phyloP scores from a whole-genome alignment of 2,888 invertebrate species.

The Pinctada fucata region DNA sequence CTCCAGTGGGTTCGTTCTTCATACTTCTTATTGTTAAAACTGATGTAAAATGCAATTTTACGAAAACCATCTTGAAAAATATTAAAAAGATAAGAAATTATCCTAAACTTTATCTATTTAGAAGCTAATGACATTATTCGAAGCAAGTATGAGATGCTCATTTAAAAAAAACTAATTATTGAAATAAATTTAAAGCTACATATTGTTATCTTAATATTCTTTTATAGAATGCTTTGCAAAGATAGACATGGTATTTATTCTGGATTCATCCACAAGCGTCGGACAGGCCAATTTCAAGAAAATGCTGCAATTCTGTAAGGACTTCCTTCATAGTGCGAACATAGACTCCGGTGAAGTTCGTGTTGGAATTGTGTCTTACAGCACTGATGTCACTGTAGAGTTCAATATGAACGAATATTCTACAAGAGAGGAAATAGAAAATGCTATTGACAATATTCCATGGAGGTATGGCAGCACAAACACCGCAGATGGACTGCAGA shows the following conservation, averaged over 20 bases:
- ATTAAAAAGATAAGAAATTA: too few species aligned
- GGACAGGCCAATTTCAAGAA: constrained; percentile 67
- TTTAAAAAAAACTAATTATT: too few species aligned
- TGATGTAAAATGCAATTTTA: too few species aligned
- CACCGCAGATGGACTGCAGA: constrained; percentile 67
- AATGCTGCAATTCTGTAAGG: constrained; percentile 67
- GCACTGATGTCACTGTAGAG: constrained; percentile 62
- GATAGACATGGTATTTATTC: constrained; percentile 70
- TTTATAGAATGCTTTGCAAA: neutral
- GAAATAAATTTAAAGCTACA: too few species aligned
- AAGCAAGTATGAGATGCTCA: too few species aligned
- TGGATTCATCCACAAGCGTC: constrained; percentile 73
- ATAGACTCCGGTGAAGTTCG: constrained; percentile 61
- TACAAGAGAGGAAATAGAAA: constrained; percentile 53
- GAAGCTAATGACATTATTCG: too few species aligned
- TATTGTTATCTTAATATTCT: too few species aligned
- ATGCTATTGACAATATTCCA: constrained; percentile 65
- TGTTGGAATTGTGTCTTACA: constrained; percentile 67
- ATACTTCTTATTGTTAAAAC: too few species aligned
- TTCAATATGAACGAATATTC: constrained; percentile 66
- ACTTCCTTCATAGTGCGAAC: constrained; percentile 61
- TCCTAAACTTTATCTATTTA: too few species aligned
- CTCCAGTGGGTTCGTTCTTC: too few species aligned
- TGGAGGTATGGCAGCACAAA: constrained; percentile 70
- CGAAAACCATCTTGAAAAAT: too few species aligned